These are phyloP conservation scores for Ondatra zibethicus DNA, from an alignment of 2,113 vertebrate species.

Conservation along the genomic window DNA sequence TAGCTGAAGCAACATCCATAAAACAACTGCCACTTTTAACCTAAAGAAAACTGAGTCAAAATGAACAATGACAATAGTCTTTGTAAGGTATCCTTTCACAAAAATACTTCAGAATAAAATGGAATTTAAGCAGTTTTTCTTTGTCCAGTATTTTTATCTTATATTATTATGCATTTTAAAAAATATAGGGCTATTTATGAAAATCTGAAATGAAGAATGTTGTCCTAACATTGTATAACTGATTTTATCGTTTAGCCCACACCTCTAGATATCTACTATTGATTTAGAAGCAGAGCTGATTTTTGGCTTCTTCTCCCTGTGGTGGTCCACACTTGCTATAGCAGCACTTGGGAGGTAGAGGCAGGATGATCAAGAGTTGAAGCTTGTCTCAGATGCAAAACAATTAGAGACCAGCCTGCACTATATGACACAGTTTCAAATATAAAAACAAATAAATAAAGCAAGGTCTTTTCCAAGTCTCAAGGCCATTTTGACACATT, in stretches of 20 bases:
- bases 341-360: background rate
- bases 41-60: background rate
- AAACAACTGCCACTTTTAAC: background rate
- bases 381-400: background rate
- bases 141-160: background rate
- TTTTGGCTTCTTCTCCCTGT: background rate
- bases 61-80: background rate
- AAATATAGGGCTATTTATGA: background rate
- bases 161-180: background rate
- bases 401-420: background rate
- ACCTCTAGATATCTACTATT: background rate
- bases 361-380: background rate
- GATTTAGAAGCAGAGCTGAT: background rate
- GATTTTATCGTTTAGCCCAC: background rate
- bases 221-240: background rate
- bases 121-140: background rate
- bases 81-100: constrained; percentile 10
- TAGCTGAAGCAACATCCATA: background rate
- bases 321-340: background rate
- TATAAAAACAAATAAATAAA: background rate
- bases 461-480: background rate
- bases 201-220: background rate
- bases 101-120: background rate
- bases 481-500: background rate
- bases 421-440: too few species aligned